These are phyloP conservation scores for Allophyes oxyacanthae DNA, from an alignment of 2,888 invertebrate species.

Conservation along the genomic window DNA sequence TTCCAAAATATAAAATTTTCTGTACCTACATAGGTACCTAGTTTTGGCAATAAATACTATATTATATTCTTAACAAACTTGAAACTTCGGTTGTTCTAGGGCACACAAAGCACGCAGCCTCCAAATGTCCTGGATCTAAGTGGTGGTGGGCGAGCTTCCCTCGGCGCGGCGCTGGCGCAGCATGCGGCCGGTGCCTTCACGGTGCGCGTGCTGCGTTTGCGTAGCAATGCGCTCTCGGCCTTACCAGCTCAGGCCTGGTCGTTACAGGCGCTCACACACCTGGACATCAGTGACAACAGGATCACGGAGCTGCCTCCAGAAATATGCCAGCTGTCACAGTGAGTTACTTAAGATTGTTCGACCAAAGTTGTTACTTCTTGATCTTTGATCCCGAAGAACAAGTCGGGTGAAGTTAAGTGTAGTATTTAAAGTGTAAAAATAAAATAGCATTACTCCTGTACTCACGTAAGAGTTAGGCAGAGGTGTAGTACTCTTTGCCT, in stretches of 20 bases:
- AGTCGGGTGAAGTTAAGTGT: not conserved
- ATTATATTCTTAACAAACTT: too few relatives aligned
- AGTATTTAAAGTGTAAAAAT: not conserved
- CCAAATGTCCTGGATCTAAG: constrained; percentile 83
- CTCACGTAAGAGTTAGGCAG: too few relatives aligned
- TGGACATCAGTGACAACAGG: constrained; percentile 92
- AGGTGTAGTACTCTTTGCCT: too few relatives aligned
- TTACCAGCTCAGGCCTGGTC: constrained; percentile 90
- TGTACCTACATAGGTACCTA: too few relatives aligned
- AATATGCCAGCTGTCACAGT: constrained; percentile 87
- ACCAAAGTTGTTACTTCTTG: not conserved
- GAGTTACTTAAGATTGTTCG: constrained; percentile 58
- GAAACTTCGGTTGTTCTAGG: constrained; percentile 70
- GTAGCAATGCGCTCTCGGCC: constrained; percentile 88
- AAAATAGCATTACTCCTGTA: too few relatives aligned
- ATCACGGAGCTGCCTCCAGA: constrained; percentile 91
- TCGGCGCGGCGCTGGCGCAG: constrained; percentile 75
- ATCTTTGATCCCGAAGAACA: not conserved
- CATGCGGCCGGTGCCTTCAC: constrained; percentile 77
- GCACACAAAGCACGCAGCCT: constrained; percentile 83
- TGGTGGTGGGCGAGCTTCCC: constrained; percentile 76
- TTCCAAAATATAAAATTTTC: too few relatives aligned
- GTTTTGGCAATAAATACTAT: too few relatives aligned
- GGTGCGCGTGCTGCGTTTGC: constrained; percentile 75
- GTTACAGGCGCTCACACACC: constrained; percentile 89